Percentiles rank a stretch among this genome's conserved stretches.
phyloP scores from a whole-genome alignment of 1,140 invertebrate species.

The Patella vulgata region DNA sequence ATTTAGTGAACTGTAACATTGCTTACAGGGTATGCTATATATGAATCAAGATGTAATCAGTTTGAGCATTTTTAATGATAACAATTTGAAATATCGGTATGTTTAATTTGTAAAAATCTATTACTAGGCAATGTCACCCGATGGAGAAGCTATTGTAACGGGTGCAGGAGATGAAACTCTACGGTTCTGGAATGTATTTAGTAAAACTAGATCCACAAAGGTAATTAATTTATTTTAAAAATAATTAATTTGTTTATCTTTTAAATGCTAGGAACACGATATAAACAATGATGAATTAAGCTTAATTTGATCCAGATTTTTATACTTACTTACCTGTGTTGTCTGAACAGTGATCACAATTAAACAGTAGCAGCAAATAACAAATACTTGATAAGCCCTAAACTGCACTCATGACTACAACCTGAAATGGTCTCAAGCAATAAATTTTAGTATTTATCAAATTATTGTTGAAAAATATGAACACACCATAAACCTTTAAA shows the following conservation, averaged over 20 bases:
- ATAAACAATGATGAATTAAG: not conserved
- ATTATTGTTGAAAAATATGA: no score
- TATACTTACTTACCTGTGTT: not conserved
- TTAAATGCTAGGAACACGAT: not conserved
- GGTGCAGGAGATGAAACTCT: constrained; percentile 99
- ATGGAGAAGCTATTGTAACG: constrained; percentile 99
- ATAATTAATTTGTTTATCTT: constrained; percentile 6
- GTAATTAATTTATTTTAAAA: constrained; percentile 37
- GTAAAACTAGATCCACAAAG: constrained; percentile 86
- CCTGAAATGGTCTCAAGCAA: no score
- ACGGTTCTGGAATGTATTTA: constrained; percentile 99
- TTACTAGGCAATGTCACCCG: constrained; percentile 89
- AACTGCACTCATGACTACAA: not conserved
- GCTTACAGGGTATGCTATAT: no score
- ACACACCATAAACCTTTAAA: no score
- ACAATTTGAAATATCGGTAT: no score
- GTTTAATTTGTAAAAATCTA: constrained; percentile 6
- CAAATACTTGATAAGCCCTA: not conserved
- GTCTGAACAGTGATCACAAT: not conserved
- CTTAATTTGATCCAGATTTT: not conserved
- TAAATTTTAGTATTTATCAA: no score
- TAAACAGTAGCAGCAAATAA: not conserved
- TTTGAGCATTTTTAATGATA: no score
- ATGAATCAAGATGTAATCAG: no score
- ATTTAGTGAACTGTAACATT: no score